These are phyloP conservation scores for Motacilla alba DNA, from an alignment of 2,113 vertebrate genomes.

Conservation along the genomic window DNA sequence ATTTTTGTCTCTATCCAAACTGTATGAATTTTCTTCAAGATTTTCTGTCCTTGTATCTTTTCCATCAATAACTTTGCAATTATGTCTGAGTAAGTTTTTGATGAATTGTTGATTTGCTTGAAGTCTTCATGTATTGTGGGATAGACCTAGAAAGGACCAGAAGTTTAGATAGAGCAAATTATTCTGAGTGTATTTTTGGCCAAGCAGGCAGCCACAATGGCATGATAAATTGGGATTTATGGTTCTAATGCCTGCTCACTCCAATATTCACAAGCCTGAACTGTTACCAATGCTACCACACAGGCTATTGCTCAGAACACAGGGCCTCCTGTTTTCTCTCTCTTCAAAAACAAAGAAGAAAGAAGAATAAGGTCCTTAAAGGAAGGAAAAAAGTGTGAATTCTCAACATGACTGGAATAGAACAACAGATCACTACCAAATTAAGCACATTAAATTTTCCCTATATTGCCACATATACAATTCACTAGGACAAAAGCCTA, in stretches of 20 bases:
- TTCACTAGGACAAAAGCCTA: conserved; percentile 42
- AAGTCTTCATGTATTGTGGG: not conserved
- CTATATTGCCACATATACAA: conserved; percentile 24
- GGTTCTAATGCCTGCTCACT: not conserved
- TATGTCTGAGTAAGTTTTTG: not conserved
- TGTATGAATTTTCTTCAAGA: not conserved
- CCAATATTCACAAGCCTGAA: not conserved
- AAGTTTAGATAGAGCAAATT: not conserved
- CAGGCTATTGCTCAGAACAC: not conserved
- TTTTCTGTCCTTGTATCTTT: not conserved
- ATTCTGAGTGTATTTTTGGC: not conserved
- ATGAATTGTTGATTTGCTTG: not conserved
- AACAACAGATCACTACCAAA: conserved; percentile 29
- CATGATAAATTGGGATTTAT: not conserved
- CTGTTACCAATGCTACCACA: not conserved
- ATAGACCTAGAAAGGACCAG: not conserved
- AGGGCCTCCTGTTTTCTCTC: not conserved
- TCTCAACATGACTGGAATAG: not conserved
- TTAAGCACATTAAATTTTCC: conserved; percentile 25
- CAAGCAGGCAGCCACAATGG: not conserved
- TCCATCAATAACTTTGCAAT: not conserved
- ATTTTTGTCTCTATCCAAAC: not conserved
- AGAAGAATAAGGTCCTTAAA: conserved; percentile 9
- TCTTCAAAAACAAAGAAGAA: not conserved
- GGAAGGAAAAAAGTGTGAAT: not conserved